phyloP scores from a whole-genome alignment of 2,888 invertebrate species.

The Beris morrisii region DNA sequence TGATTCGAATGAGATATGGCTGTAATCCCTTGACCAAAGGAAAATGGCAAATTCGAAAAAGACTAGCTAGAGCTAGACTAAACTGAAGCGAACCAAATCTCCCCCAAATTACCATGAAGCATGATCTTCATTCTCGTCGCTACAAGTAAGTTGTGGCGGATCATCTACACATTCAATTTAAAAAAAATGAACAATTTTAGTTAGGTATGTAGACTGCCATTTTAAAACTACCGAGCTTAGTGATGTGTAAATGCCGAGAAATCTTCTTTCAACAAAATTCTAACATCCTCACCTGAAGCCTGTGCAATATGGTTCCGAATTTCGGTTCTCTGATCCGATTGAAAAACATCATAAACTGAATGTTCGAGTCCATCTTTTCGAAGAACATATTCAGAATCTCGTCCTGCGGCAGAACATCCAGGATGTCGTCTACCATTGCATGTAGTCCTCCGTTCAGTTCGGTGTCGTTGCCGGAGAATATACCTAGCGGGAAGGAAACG shows the following conservation, averaged over 20 bases:
- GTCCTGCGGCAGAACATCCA: conserved; percentile 53
- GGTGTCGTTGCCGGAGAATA: conserved; percentile 1
- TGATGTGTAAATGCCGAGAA: background rate
- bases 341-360: conserved; percentile 51
- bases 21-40: too few species aligned
- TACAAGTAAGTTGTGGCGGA: too few species aligned
- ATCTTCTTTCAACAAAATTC: background rate
- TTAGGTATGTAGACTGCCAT: too few species aligned
- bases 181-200: too few species aligned
- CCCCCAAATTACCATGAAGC: too few species aligned
- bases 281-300: conserved; percentile 50
- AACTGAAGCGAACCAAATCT: too few species aligned
- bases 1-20: too few species aligned
- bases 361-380: conserved; percentile 52
- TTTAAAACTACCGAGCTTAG: too few species aligned
- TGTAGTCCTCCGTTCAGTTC: conserved; percentile 46
- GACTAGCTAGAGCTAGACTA: too few species aligned
- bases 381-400: conserved; percentile 53
- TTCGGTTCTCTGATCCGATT: conserved; percentile 50
- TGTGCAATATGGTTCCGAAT: conserved; percentile 49
- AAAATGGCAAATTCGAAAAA: too few species aligned
- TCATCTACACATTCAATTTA: too few species aligned
- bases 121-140: too few species aligned
- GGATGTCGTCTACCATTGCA: conserved; percentile 52
- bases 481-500: background rate